phyloP scores from a whole-genome alignment of 2,797 vertebrate genomes.

The Cyclura pinguis region DNA sequence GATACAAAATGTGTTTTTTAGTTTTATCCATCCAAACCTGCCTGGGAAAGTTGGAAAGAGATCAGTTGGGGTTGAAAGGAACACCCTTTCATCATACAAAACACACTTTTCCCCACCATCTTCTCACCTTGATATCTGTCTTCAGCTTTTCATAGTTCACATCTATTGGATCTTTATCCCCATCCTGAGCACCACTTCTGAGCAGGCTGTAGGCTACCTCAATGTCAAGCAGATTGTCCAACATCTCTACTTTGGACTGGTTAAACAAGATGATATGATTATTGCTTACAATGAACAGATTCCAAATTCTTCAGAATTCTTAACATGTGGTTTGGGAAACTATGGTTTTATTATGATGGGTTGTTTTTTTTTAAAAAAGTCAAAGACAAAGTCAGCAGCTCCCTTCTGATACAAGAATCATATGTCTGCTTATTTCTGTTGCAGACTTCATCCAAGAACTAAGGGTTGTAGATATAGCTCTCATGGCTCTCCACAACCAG shows the following conservation, averaged over 20 bases:
- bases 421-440: neutral
- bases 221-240: slow-evolving; percentile 98
- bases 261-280: slow-evolving; percentile 34
- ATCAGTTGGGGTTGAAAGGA: neutral
- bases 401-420: neutral
- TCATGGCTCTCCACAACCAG: too few relatives aligned
- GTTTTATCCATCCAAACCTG: neutral
- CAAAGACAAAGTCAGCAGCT: neutral
- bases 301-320: neutral
- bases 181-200: slow-evolving; percentile 91
- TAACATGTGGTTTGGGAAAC: neutral
- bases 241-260: slow-evolving; percentile 97
- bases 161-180: slow-evolving; percentile 95
- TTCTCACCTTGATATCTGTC: slow-evolving; percentile 92
- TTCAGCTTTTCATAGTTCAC: slow-evolving; percentile 98
- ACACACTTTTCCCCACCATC: neutral
- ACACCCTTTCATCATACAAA: too few relatives aligned
- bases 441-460: neutral
- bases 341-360: neutral
- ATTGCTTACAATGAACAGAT: neutral
- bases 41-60: neutral
- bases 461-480: neutral
- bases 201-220: slow-evolving; percentile 98
- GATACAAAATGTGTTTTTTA: neutral
- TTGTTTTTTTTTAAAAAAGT: neutral